Base-by-base conservation (phyloP, 2,797 vertebrate genomes). In the Scyliorhinus canicula region DNA sequence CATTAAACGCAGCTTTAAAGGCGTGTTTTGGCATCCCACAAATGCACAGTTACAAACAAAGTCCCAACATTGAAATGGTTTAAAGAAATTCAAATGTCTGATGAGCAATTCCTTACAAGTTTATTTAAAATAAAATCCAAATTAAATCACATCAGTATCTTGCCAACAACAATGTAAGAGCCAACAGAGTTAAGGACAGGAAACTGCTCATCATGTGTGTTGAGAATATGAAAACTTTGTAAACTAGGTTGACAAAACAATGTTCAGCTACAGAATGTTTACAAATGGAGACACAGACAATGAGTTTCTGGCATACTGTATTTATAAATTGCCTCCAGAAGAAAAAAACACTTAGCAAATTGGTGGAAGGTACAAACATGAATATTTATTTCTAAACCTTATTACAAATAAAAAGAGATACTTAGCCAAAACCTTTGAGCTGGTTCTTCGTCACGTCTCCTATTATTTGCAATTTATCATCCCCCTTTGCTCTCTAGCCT, bases 121-220 rank as follows among this genome's bases (percentile, higher is more conserved):
- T 91, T 91, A 91, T 91, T 91, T 91, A 91, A 91, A 91, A 63
- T 91, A 21, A 91, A 91, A 44, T 91, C 60, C 60, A 91, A 91
- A 91, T 91, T 63, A 91, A 60, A 91, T 91, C 88, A 91, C 60
- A 65, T 24, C 16, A 60, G 55, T 60, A 35, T 55, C n/a, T 90
- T 90, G n/a, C 88, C 88, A 91, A 91, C 57, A 88, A 57, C 60
- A 91, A 91, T 91, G 88, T 24, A 65, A 21, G 60, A 24, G n/a
- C n/a, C 88, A 91, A 91, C 55, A 90, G 31, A 90, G 2, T 65
- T 91, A 40, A 65, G 40, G 44, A 82, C 19, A 82, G 79, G 88
- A 91, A 91, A 63, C 8, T 44, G 21, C 57, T 91, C 79, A 77
- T 77, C 12, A 88, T 35, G 84, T 86, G 12, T 55, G 55, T 65